phyloP scores from a whole-genome alignment of 2,113 vertebrate genomes.

The Ctenodactylus gundi region DNA sequence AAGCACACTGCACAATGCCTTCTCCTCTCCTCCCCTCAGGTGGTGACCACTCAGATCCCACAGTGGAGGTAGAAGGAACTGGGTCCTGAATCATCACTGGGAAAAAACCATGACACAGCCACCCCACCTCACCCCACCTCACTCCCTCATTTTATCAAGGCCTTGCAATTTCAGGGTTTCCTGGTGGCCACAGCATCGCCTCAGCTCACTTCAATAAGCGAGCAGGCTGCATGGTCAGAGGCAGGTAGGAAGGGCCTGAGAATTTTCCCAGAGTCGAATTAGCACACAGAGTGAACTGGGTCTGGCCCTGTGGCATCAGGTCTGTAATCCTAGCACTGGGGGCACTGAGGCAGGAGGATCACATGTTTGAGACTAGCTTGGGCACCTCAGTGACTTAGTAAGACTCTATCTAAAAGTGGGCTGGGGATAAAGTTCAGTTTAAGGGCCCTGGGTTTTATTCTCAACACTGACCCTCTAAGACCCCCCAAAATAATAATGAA shows the following conservation, averaged over 20 bases:
- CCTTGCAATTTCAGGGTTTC: not conserved
- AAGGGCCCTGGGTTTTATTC: too few relatives aligned
- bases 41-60: rapidly evolving
- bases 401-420: too few relatives aligned
- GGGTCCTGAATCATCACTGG: not conserved
- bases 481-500: too few relatives aligned
- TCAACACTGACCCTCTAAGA: too few relatives aligned
- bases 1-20: not conserved
- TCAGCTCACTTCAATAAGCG: not conserved
- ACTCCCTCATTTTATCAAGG: not conserved
- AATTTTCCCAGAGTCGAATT: not conserved
- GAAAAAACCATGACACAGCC: not conserved
- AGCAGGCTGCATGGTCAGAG: rapidly evolving
- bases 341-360: too few relatives aligned
- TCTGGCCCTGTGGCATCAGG: too few relatives aligned
- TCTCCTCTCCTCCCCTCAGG: not conserved
- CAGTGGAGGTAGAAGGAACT: not conserved
- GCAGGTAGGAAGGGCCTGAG: not conserved
- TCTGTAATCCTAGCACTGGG: too few relatives aligned
- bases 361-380: too few relatives aligned
- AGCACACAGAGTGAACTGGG: not conserved
- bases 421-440: too few relatives aligned
- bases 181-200: not conserved
- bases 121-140: not conserved
- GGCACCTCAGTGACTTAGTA: too few relatives aligned